Evolutionary conservation across 2,888 invertebrate species (phyloP), one percentile per base, ranked within the genome.

Genomic region (Drosophila pseudotalamancana): DNA sequence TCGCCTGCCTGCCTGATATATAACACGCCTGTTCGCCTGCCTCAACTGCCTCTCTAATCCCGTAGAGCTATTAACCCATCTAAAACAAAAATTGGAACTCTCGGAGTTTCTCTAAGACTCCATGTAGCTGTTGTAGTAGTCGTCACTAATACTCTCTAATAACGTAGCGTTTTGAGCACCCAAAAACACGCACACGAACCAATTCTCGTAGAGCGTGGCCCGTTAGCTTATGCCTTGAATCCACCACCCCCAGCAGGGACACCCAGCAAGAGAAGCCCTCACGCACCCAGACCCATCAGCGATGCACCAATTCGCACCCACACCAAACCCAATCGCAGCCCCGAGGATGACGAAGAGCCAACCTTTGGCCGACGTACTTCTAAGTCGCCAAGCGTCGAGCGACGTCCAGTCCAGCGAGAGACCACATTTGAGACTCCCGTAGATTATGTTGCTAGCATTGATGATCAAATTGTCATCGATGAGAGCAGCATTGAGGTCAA

Each of bases 351-450:
- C 11, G 34, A 37, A 18, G 48, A 70, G 48, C 77, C 60, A 2
- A 54, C 21, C 6, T 54, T 55, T 23, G 55, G 43, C 16, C 68
- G 71, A 39, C 76, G 76, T 12, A 86, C 66, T 49, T 75, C 86
- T 40, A 83, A 83, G 50, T 72, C 82, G 23, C 75, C 79, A 2
- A 83, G 65, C 61, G 66, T 78, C 54, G 87, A 86, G 46, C 77
- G 80, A 72, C 84, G 79, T 35, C 73, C 80, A 34, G 72, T 84
- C 42, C 69, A 75, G 59, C 77, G 88, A 34, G 86, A 89, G 53
- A 77, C 77, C 3, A 86, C 79, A 16, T 84, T 89, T 34, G 89
- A 89, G 51, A 77, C 46, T 25, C 39, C 39, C 5, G 40, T 51
- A 12, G 51, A 81, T 25, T 77, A 69, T n/a, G 48, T 45, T 6